A percentile compares a stretch with the other conserved stretches of the same genome.
These are phyloP conservation scores for Arctopsyche grandis DNA, from an alignment of 1,140 invertebrate species.

Conservation along the genomic window DNA sequence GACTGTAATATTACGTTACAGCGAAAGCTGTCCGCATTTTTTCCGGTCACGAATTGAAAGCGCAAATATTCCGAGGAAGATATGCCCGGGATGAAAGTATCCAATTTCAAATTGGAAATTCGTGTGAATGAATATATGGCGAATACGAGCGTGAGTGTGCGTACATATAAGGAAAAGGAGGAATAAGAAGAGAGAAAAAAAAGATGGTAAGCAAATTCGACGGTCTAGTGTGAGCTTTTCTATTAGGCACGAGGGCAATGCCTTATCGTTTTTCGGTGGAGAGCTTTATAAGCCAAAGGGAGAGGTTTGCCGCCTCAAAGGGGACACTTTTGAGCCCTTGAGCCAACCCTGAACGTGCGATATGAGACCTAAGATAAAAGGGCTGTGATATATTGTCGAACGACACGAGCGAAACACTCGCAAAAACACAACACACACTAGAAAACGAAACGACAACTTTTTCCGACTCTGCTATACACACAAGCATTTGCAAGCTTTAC, in stretches of 20 bases:
- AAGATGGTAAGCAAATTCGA: not conserved
- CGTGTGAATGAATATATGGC: no score
- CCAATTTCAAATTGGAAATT: no score
- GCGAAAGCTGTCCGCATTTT: no score
- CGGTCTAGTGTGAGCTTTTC: not conserved
- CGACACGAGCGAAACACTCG: not conserved
- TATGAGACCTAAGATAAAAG: slow-evolving; percentile 5
- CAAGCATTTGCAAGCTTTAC: no score
- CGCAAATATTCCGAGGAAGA: no score
- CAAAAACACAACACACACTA: no score
- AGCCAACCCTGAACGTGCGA: slow-evolving; percentile 9
- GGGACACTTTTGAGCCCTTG: slow-evolving; percentile 6
- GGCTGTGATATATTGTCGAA: not conserved
- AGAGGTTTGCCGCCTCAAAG: not conserved
- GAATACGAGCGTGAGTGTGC: no score
- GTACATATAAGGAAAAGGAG: not conserved
- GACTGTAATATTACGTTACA: no score
- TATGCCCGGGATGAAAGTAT: no score
- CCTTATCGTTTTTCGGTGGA: slow-evolving; percentile 2
- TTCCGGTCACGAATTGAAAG: no score
- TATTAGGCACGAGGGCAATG: not conserved
- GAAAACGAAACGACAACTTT: no score
- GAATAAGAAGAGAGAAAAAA: slow-evolving; percentile 3
- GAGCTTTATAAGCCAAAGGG: not conserved
- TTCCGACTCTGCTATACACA: no score